Percentiles rank a stretch among this genome's conserved stretches.
phyloP scores from a whole-genome alignment of 2,888 invertebrate genomes.

The Pammene fasciana region DNA sequence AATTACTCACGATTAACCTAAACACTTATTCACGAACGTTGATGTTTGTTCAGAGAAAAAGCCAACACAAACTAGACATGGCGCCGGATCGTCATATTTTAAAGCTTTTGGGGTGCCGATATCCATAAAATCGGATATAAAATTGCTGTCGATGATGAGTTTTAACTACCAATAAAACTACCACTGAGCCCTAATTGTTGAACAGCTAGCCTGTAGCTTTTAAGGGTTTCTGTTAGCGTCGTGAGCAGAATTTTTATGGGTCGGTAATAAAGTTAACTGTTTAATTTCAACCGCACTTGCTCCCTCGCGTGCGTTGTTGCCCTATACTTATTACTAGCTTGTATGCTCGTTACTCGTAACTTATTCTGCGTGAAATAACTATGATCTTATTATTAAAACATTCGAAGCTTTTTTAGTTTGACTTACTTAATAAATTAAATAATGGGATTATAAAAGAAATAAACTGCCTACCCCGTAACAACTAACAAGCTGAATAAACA shows the following conservation, averaged over 20 bases:
- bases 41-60: background rate
- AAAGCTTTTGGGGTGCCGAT: constrained; percentile 48
- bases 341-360: too few relatives aligned
- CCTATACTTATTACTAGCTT: background rate
- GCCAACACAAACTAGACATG: background rate
- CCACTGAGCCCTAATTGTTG: constrained; percentile 73
- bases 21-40: background rate
- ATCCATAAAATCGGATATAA: constrained; percentile 70
- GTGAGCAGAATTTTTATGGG: constrained; percentile 65
- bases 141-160: constrained; percentile 62
- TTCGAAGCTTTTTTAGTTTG: too few relatives aligned
- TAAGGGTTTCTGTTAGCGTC: constrained; percentile 55
- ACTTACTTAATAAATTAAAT: too few relatives aligned
- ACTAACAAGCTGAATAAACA: too few relatives aligned
- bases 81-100: constrained; percentile 54
- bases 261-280: constrained; percentile 62
- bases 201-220: constrained; percentile 54
- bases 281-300: constrained; percentile 51
- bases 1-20: too few relatives aligned
- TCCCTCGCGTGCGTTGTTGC: constrained; percentile 39
- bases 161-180: constrained; percentile 73
- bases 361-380: too few relatives aligned
- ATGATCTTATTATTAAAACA: background rate
- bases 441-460: too few relatives aligned
- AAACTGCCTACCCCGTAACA: too few relatives aligned